Percentiles rank a stretch among this genome's conserved stretches.
These are phyloP conservation scores for Zaprionus bogoriensis DNA, from an alignment of 2,888 invertebrate genomes.

Conservation along the genomic window DNA sequence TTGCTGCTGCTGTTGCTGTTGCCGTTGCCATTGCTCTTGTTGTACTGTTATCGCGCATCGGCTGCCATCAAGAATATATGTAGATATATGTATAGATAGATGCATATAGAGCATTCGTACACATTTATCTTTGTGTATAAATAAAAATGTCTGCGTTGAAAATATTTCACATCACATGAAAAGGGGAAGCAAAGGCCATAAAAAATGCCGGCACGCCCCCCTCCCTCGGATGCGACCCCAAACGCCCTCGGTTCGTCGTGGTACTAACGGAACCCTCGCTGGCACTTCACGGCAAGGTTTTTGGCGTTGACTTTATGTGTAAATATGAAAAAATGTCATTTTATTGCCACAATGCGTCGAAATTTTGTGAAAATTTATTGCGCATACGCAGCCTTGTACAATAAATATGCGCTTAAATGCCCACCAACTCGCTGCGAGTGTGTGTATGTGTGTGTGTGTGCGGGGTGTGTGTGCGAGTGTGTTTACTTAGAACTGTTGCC, in stretches of 20 bases:
- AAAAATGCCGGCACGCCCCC: conserved; percentile 31
- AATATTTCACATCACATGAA: conserved; percentile 58
- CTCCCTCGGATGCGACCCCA: background rate
- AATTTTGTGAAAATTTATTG: conserved; percentile 73
- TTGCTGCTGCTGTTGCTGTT: conserved; percentile 1
- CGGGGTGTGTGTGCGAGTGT: conserved; percentile 21
- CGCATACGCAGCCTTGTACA: conserved; percentile 68
- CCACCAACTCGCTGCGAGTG: conserved; percentile 25
- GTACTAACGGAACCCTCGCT: conserved; percentile 10
- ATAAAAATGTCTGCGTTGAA: conserved; percentile 62
- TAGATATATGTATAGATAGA: conserved; percentile 31
- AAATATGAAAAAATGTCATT: conserved; percentile 76
- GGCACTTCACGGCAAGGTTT: conserved; percentile 20
- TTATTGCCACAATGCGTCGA: conserved; percentile 74
- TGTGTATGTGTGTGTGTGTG: conserved; percentile 10
- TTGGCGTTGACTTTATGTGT: conserved; percentile 69
- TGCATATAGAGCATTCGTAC: conserved; percentile 17
- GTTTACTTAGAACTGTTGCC: conserved; percentile 57
- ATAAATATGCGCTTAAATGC: conserved; percentile 69
- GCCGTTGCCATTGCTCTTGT: conserved; percentile 5
- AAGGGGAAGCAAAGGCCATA: conserved; percentile 46
- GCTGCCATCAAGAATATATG: conserved; percentile 34
- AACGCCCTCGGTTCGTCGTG: background rate
- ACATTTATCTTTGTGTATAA: conserved; percentile 40
- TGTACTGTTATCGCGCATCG: conserved; percentile 35